Evolutionary conservation across 2,113 vertebrate genomes (phyloP), one percentile per base, ranked within the genome.

Genomic region (Mobula hypostoma): DNA sequence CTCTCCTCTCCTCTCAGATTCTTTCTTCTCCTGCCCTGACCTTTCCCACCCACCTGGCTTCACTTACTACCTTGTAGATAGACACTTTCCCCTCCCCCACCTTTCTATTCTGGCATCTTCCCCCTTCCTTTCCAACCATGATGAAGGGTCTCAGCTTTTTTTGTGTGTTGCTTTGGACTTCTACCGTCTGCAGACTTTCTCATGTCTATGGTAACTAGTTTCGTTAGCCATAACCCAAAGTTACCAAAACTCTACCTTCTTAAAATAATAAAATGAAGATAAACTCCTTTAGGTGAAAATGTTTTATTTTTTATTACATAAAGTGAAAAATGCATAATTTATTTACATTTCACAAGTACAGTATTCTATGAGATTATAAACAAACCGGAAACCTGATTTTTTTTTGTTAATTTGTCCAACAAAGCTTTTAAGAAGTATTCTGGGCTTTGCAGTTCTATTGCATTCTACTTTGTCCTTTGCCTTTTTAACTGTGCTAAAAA

Each of bases 381-480:
- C 48, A 7, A 58, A 56, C 19, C 82, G 58, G 48, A 58, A 24
- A 7, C 5, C 5, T 58, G 82, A 58, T 85, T 4, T 48, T 48
- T 48, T 48, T 6, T 83, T 56, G 19, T 83, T 56, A 83, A 56
- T 15, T 56, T 21, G 32, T 36, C 32, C 56, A 83, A 83, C 1
- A 15, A 36, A 8, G 21, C 80, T 24, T 27, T 21, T 48, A 58
- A 85, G 19, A 56, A 85, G 40, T 85, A 58, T 58, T 85, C 48
- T 63, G 58, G 27, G 2, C 14, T 15, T 27, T 88, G 83, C 58
- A 88, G 27, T 63, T 87, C 83, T 7, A n/a, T 29, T 63, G 83
- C 58, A 88, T 88, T 63, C 83, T 88, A 88, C 61, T 88, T 63
- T 61, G 58, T 29, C n/a, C 83, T 88, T 88, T 63, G 27, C 83